Percentiles rank a stretch among this genome's conserved stretches.
These are phyloP conservation scores for Parus major DNA, from an alignment of 2,113 vertebrate genomes.

Conservation along the genomic window DNA sequence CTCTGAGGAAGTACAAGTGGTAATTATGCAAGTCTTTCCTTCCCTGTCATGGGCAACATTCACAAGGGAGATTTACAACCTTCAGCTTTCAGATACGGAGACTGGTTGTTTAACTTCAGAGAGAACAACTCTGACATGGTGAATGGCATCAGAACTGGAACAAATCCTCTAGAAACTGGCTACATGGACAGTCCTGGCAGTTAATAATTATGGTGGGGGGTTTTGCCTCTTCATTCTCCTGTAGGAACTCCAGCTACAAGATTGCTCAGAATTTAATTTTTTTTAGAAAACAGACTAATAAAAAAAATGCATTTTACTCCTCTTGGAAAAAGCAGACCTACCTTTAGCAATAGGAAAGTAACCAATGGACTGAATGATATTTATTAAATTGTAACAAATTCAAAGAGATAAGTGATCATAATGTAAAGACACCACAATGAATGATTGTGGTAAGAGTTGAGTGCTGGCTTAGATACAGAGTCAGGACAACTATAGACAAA, in stretches of 20 bases:
- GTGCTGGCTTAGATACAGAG: neutral
- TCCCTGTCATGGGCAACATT: constrained; percentile 71
- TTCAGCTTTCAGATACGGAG: constrained; percentile 67
- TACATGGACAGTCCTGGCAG: neutral
- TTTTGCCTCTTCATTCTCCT: neutral
- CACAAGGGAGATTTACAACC: constrained; percentile 72
- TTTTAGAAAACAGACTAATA: neutral
- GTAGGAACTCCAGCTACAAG: neutral
- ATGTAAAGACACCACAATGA: neutral
- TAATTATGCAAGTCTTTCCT: constrained; percentile 77
- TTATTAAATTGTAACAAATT: neutral
- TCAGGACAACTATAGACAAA: neutral
- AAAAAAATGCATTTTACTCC: neutral
- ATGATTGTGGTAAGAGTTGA: neutral
- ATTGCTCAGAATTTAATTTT: neutral
- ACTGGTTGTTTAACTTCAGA: constrained; percentile 61
- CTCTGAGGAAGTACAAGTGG: constrained; percentile 72
- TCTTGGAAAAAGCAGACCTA: neutral
- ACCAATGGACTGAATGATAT: neutral
- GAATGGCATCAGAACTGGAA: constrained; percentile 47
- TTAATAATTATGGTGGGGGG: neutral
- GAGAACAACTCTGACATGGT: constrained; percentile 49
- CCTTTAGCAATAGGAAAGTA: neutral
- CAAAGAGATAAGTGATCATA: neutral
- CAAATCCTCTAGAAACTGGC: neutral